These are phyloP conservation scores for Platyrinchus mystaceus DNA, from an alignment of 2,797 vertebrate species.

Conservation along the genomic window DNA sequence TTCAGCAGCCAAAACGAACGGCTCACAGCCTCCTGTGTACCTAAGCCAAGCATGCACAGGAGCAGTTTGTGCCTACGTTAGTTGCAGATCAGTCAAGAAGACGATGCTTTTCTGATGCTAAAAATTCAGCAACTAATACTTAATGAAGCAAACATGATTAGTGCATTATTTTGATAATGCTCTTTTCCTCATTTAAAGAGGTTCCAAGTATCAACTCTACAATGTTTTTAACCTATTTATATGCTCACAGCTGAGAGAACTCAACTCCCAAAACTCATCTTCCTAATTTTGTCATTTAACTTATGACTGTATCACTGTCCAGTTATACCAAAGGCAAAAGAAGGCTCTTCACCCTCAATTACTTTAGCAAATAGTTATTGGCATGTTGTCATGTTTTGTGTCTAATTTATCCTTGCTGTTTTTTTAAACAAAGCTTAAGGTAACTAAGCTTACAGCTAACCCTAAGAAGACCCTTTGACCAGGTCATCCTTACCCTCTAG, in stretches of 20 bases:
- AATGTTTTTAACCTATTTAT: background rate
- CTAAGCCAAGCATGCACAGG: background rate
- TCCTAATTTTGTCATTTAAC: background rate
- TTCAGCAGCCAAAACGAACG: background rate
- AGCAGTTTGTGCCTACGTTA: background rate
- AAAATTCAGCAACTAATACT: background rate
- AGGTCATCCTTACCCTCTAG: constrained; percentile 81
- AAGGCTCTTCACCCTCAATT: background rate
- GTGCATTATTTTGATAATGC: background rate
- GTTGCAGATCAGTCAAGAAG: background rate
- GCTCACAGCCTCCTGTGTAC: accelerated
- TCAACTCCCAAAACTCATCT: background rate
- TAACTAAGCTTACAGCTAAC: background rate
- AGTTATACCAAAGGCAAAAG: background rate
- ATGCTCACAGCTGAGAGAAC: background rate
- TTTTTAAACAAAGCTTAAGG: background rate
- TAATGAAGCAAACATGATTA: background rate
- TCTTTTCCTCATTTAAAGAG: background rate
- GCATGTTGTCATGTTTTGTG: accelerated
- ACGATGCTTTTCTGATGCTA: background rate
- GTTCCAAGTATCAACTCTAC: background rate
- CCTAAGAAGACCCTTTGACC: background rate
- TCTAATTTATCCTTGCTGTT: background rate
- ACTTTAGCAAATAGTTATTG: background rate
- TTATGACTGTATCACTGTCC: background rate